Base-by-base conservation (phyloP, 2,797 vertebrate species). In the Poecilia gillii region DNA sequence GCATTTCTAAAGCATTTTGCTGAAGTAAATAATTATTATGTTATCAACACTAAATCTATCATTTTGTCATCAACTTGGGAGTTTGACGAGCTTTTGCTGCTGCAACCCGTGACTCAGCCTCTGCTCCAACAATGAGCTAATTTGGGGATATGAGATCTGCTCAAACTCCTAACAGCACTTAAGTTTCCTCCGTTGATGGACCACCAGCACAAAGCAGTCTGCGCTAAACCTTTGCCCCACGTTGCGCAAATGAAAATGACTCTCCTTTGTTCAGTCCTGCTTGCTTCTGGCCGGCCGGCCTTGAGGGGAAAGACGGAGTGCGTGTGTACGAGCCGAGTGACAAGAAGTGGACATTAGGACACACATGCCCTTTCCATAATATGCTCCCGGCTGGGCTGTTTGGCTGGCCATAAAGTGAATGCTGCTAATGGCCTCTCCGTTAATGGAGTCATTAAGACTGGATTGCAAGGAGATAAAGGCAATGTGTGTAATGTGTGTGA, bases 371-470 rank as follows among this genome's bases (percentile, higher is more conserved):
- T 93, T 91, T 94, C 84, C 85, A 88, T 92, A 94, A 94, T 90
- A 89, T 83, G 89, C 91, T 92, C 92, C 93, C 88, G 57, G 76
- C 93, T 92, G 92, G 81, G 90, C 89, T 90, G 92, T 93, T 92
- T 91, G 85, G 84, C 82, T 87, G 91, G 81, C 83, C 89, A 87
- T 94, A 94, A 94, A 94, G 92, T 84, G 89, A 91, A 91, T 90
- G 85, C 90, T 6, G 81, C 91, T 94, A 95, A 95, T 94, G 92
- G 93, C 89, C 86, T 91, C 80, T 84, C 81, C 47, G 90, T 94
- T 94, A 94, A 95, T 95, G 92, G 92, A 95, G 83, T 94, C 94
- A 92, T 95, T 95, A 94, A 91, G 90, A 93, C 80, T 87, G 90
- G 90, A 94, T 93, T 86, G 92, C 87, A 81, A 90, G 89, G 89